phyloP scores from a whole-genome alignment of 2,888 invertebrate species.

The Rotaria socialis region DNA sequence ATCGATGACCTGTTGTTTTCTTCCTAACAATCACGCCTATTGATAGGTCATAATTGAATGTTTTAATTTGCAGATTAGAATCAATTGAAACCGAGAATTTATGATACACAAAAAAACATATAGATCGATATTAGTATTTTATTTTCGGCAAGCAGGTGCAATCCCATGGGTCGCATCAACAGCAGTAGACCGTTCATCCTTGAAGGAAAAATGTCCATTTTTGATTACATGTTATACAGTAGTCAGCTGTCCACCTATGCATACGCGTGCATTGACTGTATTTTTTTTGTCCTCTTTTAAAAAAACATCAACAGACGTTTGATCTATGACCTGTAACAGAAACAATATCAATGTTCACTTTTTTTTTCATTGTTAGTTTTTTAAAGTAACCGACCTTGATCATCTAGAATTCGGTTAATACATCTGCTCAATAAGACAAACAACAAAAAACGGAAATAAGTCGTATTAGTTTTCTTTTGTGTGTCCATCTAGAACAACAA shows the following conservation, averaged over 20 bases:
- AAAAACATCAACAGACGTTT: not conserved
- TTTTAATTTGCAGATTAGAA: not conserved
- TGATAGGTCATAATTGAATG: not conserved
- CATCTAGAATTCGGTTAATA: not conserved
- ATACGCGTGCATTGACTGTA: not conserved
- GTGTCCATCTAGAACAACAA: not conserved
- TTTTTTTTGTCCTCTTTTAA: not conserved
- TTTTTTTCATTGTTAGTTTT: constrained; percentile 7
- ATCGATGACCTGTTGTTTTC: no score
- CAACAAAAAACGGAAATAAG: not conserved
- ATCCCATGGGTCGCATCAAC: constrained; percentile 21
- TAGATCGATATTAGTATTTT: not conserved
- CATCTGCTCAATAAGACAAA: constrained; percentile 7
- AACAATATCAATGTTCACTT: not conserved
- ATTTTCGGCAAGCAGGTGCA: constrained; percentile 14
- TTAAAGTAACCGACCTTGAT: constrained; percentile 26
- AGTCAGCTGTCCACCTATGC: not conserved
- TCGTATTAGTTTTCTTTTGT: constrained; percentile 16
- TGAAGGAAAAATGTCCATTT: constrained; percentile 6
- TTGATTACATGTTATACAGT: constrained; percentile 26
- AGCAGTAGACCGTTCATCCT: constrained; percentile 26
- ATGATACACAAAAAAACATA: not conserved
- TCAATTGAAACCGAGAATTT: not conserved
- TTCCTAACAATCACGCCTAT: not conserved
- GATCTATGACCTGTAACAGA: constrained; percentile 21